Base-by-base conservation (phyloP, 2,113 vertebrate species). In the Lepisosteus oculatus region DNA sequence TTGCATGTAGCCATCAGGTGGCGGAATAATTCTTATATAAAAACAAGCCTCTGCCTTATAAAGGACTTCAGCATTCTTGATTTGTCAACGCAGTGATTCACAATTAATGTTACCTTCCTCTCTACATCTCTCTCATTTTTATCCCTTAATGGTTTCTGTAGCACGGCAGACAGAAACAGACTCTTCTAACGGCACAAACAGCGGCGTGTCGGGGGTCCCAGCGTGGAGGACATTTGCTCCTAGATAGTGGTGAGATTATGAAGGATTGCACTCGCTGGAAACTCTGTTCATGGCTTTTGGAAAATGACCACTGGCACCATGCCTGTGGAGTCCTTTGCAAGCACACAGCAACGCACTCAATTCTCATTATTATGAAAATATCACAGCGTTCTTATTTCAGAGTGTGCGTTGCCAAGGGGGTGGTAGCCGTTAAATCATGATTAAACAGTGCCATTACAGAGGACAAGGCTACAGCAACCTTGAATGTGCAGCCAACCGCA, bases 371-470 rank as follows among this genome's bases (percentile, higher is more conserved):
- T 43, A 75, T 55, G 71, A 77, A 69, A 71, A 74, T 76, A 74
- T 66, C 75, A 72, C 78, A 43, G 15, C 54, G 68, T 79, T 79
- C 74, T 77, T 74, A 78, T 76, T 77, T 80, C 73, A 76, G 76
- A 64, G 73, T 75, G 77, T 72, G 72, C 82, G 79, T 55, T 64
- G 74, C 63, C 68, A 72, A 76, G 79, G 71, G 70, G 63, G 73
- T 73, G n/a, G 51, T 29, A 76, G 70, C 63, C 41, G 77, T 81
- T 89, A 84, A 89, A 88, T 81, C 81, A 85, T 89, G 88, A 91
- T 91, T 91, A 89, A 89, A 77, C 78, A 80, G 67, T 67, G 80
- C 74, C 76, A 84, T 90, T 88, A 84, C 78, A 74, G 82, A 77
- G 80, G 66, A 75, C 75, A 71, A 65, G 67, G 74, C 61, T 68